Evolutionary conservation across 2,797 vertebrate genomes (phyloP), one percentile per base, ranked within the genome.

Genomic region (Rallus crepitans): DNA sequence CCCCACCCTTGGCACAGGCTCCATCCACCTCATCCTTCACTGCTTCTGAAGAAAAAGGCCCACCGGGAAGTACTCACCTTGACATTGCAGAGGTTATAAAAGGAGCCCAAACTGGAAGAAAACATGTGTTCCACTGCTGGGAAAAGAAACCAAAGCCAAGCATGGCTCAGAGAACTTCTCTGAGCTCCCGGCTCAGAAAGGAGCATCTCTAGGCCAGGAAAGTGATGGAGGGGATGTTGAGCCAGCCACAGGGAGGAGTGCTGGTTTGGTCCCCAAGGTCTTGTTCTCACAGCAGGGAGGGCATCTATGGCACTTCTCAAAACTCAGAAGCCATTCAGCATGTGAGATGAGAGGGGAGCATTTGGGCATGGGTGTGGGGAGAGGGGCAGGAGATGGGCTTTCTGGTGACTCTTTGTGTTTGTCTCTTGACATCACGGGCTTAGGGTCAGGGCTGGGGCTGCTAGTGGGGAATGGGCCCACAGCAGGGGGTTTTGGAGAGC

Each of bases 11-110:
- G 77, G 40, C 20, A 79, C 4, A 8, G 56, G n/a, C 55, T 85
- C 33, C 5, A 5, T 85, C 65, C 11, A 15, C n/a, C 25, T 55
- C 8, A 2, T 90, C 15, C 21, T 64, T 59, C 60, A 52, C 56
- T 91, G 61, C 39, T 92, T 89, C 72, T 20, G 14, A 87, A 91
- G 90, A 80, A 73, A 90, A 91, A 86, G n/a, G 35, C n/a, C 39
- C 0, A 0, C 66, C 1, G 5, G 60, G 47, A 89, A 75, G 28
- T 23, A 47, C 65, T 94, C 53, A 72, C 65, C 72, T 82, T 79
- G 83, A 63, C 9, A 12, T 61, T 89, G 56, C 3, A 8, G 64
- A 61, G 15, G 45, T 77, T 57, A 79, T 4, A 17, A 79, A 88
- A 80, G 33, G 33, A 77, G 33, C 50, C 42, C 30, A 63, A 45